Conservation (phyloP, 2,797 vertebrate genomes). For the Enteromius argenteus region DNA sequence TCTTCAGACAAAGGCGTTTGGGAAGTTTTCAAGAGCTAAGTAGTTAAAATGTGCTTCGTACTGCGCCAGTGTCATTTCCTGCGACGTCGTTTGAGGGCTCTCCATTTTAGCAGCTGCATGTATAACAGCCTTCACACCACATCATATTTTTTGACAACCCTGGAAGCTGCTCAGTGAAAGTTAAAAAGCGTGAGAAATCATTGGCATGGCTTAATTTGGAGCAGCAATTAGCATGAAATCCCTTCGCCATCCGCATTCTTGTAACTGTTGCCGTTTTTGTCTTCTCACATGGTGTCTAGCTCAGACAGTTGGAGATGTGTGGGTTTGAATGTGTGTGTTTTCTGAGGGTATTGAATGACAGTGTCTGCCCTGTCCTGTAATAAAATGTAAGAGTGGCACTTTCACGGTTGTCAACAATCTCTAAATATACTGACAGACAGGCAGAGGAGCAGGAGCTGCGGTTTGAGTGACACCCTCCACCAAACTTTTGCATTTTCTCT, state of each 20-base stretch:
- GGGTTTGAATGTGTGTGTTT: constrained; percentile 50
- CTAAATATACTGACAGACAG: constrained; percentile 75
- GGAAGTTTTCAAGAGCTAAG: constrained; percentile 50
- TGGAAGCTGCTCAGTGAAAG: constrained; percentile 43
- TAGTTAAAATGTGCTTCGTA: constrained; percentile 45
- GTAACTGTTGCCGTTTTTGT: constrained; percentile 55
- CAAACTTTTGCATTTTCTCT: constrained; percentile 57
- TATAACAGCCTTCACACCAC: constrained; percentile 32
- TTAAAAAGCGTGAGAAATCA: constrained; percentile 41
- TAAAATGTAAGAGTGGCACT: constrained; percentile 79
- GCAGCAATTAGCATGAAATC: constrained; percentile 60
- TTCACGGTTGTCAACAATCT: constrained; percentile 79
- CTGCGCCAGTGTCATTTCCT: constrained; percentile 45
- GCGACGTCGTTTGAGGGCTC: constrained; percentile 40
- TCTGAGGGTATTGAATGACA: constrained; percentile 70
- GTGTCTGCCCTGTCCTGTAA: constrained; percentile 72
- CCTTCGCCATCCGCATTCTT: constrained; percentile 53
- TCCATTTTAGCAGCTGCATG: constrained; percentile 43
- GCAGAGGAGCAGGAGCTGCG: constrained; percentile 50
- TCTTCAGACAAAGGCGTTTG: constrained; percentile 35
- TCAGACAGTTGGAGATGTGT: constrained; percentile 48
- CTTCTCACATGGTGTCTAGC: constrained; percentile 53
- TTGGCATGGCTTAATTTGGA: constrained; percentile 52
- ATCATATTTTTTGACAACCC: constrained; percentile 23
- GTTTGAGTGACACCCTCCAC: constrained; percentile 56